Evolutionary conservation across 2,797 vertebrate species (phyloP).

Genomic region (Clamator glandarius): DNA sequence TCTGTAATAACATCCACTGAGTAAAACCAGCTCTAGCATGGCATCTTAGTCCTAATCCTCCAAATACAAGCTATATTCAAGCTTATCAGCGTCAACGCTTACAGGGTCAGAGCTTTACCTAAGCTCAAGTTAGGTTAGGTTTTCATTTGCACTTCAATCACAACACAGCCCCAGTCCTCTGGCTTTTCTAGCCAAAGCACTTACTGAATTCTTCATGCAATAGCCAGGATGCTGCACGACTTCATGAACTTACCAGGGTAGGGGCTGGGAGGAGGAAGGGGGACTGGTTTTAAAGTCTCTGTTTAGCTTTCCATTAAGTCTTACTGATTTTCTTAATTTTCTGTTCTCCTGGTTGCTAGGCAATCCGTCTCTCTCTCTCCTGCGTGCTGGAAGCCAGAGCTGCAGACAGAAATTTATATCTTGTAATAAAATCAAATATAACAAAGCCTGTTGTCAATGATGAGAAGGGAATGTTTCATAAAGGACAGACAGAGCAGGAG

Average conservation of each 20-base stretch:
- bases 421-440: constrained; percentile 67
- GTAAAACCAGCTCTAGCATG: not conserved
- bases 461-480: not conserved
- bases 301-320: constrained; percentile 61
- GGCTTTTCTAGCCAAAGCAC: not conserved
- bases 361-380: constrained; percentile 33
- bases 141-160: not conserved
- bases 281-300: constrained; percentile 18
- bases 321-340: constrained; percentile 69
- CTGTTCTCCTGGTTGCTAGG: constrained; percentile 68
- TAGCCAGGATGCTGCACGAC: not conserved
- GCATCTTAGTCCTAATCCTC: not conserved
- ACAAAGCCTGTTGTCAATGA: not conserved
- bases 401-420: constrained; percentile 67
- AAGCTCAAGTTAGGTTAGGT: not conserved
- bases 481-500: not conserved
- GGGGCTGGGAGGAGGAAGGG: not conserved
- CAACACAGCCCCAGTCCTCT: not conserved
- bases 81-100: not conserved
- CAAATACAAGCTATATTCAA: not conserved
- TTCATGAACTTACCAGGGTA: not conserved
- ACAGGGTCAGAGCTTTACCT: not conserved
- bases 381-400: not conserved
- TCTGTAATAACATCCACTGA: not conserved
- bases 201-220: not conserved